These are phyloP conservation scores for Lasioglossum baleicum DNA, from an alignment of 1,140 invertebrate species.

Conservation along the genomic window DNA sequence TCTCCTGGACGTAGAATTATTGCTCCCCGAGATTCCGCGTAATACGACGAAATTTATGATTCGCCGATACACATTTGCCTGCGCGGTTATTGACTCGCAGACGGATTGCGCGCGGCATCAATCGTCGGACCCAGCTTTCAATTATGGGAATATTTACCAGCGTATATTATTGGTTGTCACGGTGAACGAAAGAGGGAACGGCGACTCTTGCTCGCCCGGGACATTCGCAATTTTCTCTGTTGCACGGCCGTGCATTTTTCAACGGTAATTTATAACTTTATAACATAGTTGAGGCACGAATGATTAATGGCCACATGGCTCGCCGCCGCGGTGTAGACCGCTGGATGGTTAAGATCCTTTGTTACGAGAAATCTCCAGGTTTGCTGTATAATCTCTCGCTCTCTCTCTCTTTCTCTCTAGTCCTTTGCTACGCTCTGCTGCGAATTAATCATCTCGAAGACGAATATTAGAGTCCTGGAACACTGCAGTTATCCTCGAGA, in stretches of 20 bases:
- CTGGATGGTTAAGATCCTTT: not conserved
- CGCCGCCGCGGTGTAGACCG: not conserved
- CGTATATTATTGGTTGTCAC: slow-evolving; percentile 34
- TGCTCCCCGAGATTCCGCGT: not conserved
- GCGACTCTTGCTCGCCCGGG: not conserved
- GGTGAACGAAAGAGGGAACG: not conserved
- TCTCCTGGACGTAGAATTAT: slow-evolving; percentile 33
- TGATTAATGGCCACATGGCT: slow-evolving; percentile 18
- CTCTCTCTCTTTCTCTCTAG: too few relatives aligned
- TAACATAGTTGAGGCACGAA: slow-evolving; percentile 11
- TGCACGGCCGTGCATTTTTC: not conserved
- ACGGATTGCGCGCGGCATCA: not conserved
- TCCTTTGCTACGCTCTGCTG: too few relatives aligned
- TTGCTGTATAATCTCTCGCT: not conserved
- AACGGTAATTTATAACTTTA: slow-evolving; percentile 39
- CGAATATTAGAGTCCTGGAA: too few relatives aligned
- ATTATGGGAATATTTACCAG: slow-evolving; percentile 33
- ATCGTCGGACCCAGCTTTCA: slow-evolving; percentile 33
- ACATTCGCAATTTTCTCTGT: not conserved
- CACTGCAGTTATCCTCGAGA: too few relatives aligned
- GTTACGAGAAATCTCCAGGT: not conserved
- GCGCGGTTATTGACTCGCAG: slow-evolving; percentile 1
- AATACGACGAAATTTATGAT: slow-evolving; percentile 37
- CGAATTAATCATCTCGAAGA: too few relatives aligned
- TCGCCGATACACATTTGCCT: slow-evolving; percentile 27